Evolutionary conservation across 2,888 invertebrate species (phyloP).

Genomic region (Callosobruchus maculatus): DNA sequence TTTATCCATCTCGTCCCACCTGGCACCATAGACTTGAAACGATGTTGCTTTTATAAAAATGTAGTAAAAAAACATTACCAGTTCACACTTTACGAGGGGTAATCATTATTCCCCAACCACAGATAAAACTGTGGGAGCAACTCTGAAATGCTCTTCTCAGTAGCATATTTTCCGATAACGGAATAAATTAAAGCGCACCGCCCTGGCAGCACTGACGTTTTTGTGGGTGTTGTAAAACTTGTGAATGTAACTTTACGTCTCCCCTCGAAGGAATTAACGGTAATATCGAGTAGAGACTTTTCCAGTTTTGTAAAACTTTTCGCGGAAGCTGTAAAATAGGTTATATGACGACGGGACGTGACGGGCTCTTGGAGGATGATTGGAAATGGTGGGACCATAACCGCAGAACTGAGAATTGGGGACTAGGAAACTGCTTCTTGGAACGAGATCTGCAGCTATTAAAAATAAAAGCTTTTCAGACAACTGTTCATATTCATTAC

Average conservation of each 20-base stretch:
- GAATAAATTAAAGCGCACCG: neutral
- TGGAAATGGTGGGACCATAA: neutral
- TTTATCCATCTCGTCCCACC: too few relatives aligned
- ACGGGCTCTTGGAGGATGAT: neutral
- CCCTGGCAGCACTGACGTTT: neutral
- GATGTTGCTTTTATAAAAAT: neutral
- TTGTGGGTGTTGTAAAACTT: neutral
- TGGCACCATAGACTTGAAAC: too few relatives aligned
- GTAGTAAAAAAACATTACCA: neutral
- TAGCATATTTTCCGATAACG: neutral
- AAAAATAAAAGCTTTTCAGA: too few relatives aligned
- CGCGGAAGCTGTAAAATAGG: neutral
- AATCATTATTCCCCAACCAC: neutral
- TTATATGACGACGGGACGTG: neutral
- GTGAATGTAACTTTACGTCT: neutral
- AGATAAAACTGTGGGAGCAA: neutral
- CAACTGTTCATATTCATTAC: too few relatives aligned
- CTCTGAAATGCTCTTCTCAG: neutral
- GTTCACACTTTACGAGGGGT: neutral
- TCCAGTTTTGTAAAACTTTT: neutral
- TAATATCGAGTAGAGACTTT: neutral
- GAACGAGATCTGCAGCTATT: too few relatives aligned
- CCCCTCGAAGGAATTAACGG: neutral
- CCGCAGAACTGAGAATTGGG: too few relatives aligned
- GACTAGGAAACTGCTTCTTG: too few relatives aligned